Base-by-base conservation (phyloP, 2,888 invertebrate species). In the Hirtodrosophila cameraria region DNA sequence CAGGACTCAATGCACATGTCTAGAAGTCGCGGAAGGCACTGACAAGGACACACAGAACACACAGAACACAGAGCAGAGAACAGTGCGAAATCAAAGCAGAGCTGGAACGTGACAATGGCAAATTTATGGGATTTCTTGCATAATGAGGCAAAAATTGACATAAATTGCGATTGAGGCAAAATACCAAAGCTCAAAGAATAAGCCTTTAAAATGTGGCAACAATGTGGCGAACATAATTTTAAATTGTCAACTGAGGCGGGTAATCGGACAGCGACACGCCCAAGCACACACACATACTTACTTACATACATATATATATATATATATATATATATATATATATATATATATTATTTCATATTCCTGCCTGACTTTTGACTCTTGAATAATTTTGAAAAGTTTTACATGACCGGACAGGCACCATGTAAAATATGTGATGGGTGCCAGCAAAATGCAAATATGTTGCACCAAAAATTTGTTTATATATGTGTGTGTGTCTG, bases 91-190 rank as follows among this genome's bases (percentile, higher is more conserved):
- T 43, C 25, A 12, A 15, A 20, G 48, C 30, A 8, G 2, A 9
- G 4, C 38, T 16, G 45, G 20, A 31, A 69, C 72, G 69, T 72
- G 69, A 69, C 69, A 69, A 72, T 59, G 27, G 42, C 59, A 46
- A 72, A 65, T 72, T 69, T 54, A 54, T 69, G 66, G 49, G 33
- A 50, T 65, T 36, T 15, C 48, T 46, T 2, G 39, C 60, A 70
- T 65, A 70, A 72, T 66, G 54, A 71, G 71, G 48, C 64, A 31
- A 12, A 38, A n/a, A 28, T 35, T 45, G 50, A 35, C 67, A 41
- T 43, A 23, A 60, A 60, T 55, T 31, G 50, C 38, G 36, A 35
- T n/a, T n/a, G 57, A 46, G 27, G 31, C 13, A 13, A 38, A 52
- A 68, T 38, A 31, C 16, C 30, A 46, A 60, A 33, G 31, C 45